Evolutionary conservation across 2,113 vertebrate species (phyloP), one percentile per base, ranked within the genome.

Genomic region (Chiloscyllium plagiosum): DNA sequence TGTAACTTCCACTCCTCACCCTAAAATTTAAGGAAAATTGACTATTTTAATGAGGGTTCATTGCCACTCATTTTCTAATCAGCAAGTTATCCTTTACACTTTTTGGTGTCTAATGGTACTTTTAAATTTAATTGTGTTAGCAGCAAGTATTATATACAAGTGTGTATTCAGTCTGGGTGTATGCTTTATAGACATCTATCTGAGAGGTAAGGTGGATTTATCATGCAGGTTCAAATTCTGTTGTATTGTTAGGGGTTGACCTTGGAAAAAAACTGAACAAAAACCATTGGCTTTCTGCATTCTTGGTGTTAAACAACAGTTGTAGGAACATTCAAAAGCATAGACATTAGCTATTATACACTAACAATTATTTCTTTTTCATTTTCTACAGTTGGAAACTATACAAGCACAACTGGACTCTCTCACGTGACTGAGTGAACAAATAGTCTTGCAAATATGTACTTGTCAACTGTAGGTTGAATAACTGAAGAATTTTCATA

Each of bases 361-460:
- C 37, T 47, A 20, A 42, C 10, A 20, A 20, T 47, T 83, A 17
- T 61, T 66, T n/a, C 29, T 90, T 93, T n/a, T 93, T n/a, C 1
- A 92, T 93, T 50, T 61, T 89, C n/a, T 98, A 96, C 98, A 99
- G 99, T 98, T 99, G 56, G 99, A 99, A 98, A 98, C 97, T 95
- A 97, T 99, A 96, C 99, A 99, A 97, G 98, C 98, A 95, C 99
- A 99, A 98, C 98, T 99, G 98, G 99, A 99, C 97, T 99, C 99
- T 96, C 98, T 99, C 96, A 98, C 98, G 56, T 61, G 56, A 61
- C 56, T 61, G 7, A 12, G 0, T 99, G 98, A 99, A 72, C 94
- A 95, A 52, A 69, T 29, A 20, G 70, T 70, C 66, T 42, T 47
- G 24, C 12, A 61, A 42, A 66, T 47, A 13, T 37, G 4, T 42